A percentile compares a stretch with the other conserved stretches of the same genome.
Evolutionary conservation across 2,888 invertebrate genomes (phyloP).

Genomic region (Amphimallon solstitiale): DNA sequence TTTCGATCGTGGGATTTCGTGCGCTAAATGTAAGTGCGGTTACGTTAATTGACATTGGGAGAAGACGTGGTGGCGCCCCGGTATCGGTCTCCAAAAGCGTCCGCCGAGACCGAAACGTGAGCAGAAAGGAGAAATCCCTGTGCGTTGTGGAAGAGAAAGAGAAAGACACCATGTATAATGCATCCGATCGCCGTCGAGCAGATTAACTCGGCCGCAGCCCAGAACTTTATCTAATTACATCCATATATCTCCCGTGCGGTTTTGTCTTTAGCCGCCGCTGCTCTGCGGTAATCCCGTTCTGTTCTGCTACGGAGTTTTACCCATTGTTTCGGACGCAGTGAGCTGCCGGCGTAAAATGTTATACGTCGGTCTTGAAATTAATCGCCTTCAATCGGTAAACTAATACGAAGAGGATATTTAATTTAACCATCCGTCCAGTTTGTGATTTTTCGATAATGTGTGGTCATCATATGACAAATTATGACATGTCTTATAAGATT

Average conservation of each 20-base stretch:
- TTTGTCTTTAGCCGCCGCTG: conserved; percentile 48
- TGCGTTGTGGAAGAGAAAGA: background rate
- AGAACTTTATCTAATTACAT: conserved; percentile 62
- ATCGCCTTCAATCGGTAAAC: conserved; percentile 23
- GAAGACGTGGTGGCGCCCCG: conserved; percentile 42
- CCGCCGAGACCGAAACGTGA: conserved; percentile 11
- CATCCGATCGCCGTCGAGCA: conserved; percentile 47
- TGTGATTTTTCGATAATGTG: no score
- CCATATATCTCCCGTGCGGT: conserved; percentile 59
- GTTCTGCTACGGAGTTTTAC: conserved; percentile 39
- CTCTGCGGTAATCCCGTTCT: conserved; percentile 42
- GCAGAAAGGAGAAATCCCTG: conserved; percentile 47
- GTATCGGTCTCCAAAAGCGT: conserved; percentile 34
- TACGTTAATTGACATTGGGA: conserved; percentile 44
- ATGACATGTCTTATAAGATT: no score
- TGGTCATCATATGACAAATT: no score
- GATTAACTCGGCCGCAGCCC: conserved; percentile 61
- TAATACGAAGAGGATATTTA: conserved; percentile 3
- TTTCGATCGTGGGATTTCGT: background rate
- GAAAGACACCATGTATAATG: conserved; percentile 39
- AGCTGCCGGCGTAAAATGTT: conserved; percentile 42
- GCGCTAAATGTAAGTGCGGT: conserved; percentile 35
- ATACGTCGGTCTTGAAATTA: conserved; percentile 41
- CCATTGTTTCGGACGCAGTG: conserved; percentile 38
- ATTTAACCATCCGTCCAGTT: background rate